A percentile compares a stretch with the other conserved stretches of the same genome.
These are phyloP conservation scores for Bujurquina vittata DNA, from an alignment of 2,113 vertebrate genomes.

Conservation along the genomic window DNA sequence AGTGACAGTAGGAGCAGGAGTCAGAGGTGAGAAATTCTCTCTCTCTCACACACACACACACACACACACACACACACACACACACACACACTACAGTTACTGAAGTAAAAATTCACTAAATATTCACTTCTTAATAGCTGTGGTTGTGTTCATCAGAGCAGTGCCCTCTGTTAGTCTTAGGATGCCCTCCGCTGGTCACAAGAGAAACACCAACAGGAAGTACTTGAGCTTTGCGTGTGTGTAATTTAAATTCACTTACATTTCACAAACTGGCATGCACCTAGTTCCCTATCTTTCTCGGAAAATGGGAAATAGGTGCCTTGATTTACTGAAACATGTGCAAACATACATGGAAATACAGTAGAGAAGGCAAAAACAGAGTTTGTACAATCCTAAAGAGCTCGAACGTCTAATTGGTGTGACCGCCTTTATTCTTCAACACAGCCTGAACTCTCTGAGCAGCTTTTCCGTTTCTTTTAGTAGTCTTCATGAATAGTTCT, in stretches of 20 bases:
- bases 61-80: fast-evolving
- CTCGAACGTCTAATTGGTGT: neutral
- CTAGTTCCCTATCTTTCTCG: neutral
- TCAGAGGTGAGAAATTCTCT: conserved; percentile 9
- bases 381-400: too few species aligned
- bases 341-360: neutral
- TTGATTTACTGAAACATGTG: neutral
- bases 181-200: conserved; percentile 64
- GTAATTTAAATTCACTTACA: conserved; percentile 2
- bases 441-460: neutral
- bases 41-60: neutral
- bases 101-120: neutral
- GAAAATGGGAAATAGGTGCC: neutral
- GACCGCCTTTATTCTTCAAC: neutral
- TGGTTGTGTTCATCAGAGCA: neutral
- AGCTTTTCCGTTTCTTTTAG: neutral
- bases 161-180: conserved; percentile 27
- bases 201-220: conserved; percentile 38
- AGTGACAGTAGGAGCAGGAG: conserved; percentile 5
- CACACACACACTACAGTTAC: neutral
- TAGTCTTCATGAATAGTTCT: neutral
- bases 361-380: neutral
- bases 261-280: neutral
- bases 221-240: neutral
- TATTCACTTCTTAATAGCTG: neutral